Evolutionary conservation across 2,797 vertebrate genomes (phyloP), one percentile per base, ranked within the genome.

Genomic region (Sarcophilus harrisii): DNA sequence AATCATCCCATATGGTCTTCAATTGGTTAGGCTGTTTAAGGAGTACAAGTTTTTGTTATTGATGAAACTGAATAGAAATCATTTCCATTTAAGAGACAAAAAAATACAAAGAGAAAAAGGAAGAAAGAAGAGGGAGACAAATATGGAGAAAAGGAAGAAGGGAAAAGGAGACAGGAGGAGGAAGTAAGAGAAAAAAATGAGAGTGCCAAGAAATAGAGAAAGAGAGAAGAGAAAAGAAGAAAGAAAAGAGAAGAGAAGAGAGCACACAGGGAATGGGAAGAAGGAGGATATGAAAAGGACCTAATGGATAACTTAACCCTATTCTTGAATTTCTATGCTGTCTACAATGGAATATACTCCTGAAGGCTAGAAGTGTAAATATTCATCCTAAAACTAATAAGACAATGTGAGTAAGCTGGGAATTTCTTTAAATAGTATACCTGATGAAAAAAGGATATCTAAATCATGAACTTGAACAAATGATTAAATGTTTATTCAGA

Each of bases 401-500:
- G 52, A 49, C 18, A 52, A 21, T 93, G 94, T 91, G 54, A 91
- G 57, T 91, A 49, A 49, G 3, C 94, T 58, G 27, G 28, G 92
- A 49, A 3, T 66, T 93, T n/a, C 94, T 94, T 95, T 11, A 96
- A 95, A 95, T 28, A 92, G 24, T 57, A 27, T 91, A 13, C 30
- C 14, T 94, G 66, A 55, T 92, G 57, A 0, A 93, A 45, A 55
- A 57, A 27, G 27, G 38, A 87, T 49, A 49, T 32, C 16, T 95
- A 89, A 96, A 27, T 45, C 58, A 93, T 32, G 90, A 52, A 21
- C 93, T 21, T 81, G 32, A 81, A 96, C 58, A 92, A 97, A 94
- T 90, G 66, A 97, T 92, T 93, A 91, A 59, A 81, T 92, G 93
- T 57, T n/a, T 93, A 49, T 24, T 57, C 5, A 58, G 93, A n/a